A percentile compares a stretch with the other conserved stretches of the same genome.
Conservation (phyloP, 1,140 invertebrate species). For the Orchestia grillus region DNA sequence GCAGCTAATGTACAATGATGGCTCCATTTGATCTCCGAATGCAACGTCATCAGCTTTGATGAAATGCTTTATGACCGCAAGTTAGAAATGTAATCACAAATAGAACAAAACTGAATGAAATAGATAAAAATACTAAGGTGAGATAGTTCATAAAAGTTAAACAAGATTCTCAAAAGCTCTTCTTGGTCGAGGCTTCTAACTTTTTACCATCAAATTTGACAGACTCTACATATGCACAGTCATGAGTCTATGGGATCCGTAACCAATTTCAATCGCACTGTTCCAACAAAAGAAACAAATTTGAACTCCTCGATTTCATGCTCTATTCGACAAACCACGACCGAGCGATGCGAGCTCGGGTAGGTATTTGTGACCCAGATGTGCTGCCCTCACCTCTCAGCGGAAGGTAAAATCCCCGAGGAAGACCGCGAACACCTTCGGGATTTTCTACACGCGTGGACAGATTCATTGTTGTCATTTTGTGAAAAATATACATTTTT, state of each 20-base stretch:
- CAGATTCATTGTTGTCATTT: neutral
- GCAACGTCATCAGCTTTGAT: too few species aligned
- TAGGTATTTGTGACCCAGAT: neutral
- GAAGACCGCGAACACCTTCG: neutral
- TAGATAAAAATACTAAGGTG: too few species aligned
- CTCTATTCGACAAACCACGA: neutral
- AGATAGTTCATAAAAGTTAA: too few species aligned
- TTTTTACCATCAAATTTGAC: too few species aligned
- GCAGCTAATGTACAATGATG: too few species aligned
- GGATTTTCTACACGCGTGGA: neutral
- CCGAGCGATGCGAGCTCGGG: neutral
- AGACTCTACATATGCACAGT: neutral
- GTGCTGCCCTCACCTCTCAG: neutral
- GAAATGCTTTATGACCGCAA: too few species aligned
- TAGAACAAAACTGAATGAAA: too few species aligned
- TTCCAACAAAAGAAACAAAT: neutral
- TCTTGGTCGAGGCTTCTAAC: too few species aligned
- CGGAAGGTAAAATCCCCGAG: slow-evolving; percentile 15
- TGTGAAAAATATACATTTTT: neutral
- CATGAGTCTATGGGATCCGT: neutral
- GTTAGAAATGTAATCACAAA: too few species aligned
- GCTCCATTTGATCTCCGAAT: too few species aligned
- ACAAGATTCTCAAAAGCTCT: too few species aligned
- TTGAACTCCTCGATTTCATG: neutral
- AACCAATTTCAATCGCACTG: neutral